A percentile compares a stretch with the other conserved stretches of the same genome.
phyloP scores from a whole-genome alignment of 1,140 invertebrate species.

The Drosophila parvula region DNA sequence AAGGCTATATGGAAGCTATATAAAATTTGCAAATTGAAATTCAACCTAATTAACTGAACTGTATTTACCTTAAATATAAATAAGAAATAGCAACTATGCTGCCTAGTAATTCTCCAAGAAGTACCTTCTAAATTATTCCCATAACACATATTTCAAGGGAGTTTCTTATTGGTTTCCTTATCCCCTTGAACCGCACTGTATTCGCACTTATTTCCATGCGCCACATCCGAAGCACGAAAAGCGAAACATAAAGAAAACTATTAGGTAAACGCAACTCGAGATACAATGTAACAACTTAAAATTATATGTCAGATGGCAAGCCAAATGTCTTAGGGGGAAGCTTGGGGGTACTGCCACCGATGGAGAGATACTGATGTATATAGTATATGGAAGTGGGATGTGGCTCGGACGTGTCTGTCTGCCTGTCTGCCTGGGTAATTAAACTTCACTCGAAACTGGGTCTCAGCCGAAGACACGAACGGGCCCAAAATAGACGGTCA shows the following conservation, averaged over 20 bases:
- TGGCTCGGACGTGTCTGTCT: conserved; percentile 29
- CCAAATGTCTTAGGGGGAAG: conserved; percentile 34
- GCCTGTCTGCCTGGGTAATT: conserved; percentile 40
- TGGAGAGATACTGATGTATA: conserved; percentile 20
- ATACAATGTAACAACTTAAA: conserved; percentile 48
- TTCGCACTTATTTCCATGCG: conserved; percentile 18
- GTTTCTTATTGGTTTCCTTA: neutral
- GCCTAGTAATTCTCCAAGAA: neutral
- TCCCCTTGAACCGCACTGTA: conserved; percentile 22
- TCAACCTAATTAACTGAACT: neutral
- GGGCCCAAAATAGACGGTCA: conserved; percentile 7
- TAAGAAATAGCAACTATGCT: neutral
- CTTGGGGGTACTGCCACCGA: conserved; percentile 6
- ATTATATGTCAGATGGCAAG: conserved; percentile 55
- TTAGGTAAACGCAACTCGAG: conserved; percentile 35
- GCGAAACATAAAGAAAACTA: conserved; percentile 25
- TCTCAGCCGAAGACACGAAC: conserved; percentile 44
- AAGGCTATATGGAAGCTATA: conserved; percentile 8
- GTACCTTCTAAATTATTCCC: too few species aligned
- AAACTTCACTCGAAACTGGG: conserved; percentile 57
- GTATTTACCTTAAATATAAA: neutral
- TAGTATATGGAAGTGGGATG: conserved; percentile 22
- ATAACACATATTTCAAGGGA: neutral
- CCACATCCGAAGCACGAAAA: conserved; percentile 17
- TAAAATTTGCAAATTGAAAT: neutral